Evolutionary conservation across 2,797 vertebrate species (phyloP).

Genomic region (Aselliscus stoliczkanus): DNA sequence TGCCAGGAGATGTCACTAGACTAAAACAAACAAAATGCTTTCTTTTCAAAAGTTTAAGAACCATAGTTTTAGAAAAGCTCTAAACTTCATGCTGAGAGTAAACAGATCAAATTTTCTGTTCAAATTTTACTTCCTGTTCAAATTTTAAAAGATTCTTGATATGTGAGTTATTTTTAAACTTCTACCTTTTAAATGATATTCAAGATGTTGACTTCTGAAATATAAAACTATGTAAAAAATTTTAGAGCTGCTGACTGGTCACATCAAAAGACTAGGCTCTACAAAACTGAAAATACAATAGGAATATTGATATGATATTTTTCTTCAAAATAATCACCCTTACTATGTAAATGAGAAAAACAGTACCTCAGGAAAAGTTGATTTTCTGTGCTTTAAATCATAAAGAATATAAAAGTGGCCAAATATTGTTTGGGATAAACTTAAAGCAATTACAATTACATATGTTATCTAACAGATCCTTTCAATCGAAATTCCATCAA

Average conservation of each 20-base stretch:
- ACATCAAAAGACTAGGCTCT: slow-evolving; percentile 9
- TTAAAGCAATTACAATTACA: slow-evolving; percentile 10
- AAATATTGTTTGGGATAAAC: not conserved
- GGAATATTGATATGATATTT: not conserved
- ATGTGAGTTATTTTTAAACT: slow-evolving; percentile 20
- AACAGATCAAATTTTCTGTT: not conserved
- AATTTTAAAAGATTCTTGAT: slow-evolving; percentile 33
- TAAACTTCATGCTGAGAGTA: not conserved
- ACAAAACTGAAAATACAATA: not conserved
- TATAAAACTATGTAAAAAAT: not conserved
- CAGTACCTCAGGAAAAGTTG: not conserved
- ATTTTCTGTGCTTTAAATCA: slow-evolving; percentile 45
- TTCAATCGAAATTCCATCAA: slow-evolving; percentile 39
- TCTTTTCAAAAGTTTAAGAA: not conserved
- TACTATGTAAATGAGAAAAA: slow-evolving; percentile 34
- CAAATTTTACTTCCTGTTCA: not conserved
- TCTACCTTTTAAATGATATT: slow-evolving; percentile 23
- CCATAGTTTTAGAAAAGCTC: not conserved
- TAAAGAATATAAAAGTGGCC: slow-evolving; percentile 19
- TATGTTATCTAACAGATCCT: not conserved
- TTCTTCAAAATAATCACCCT: slow-evolving; percentile 52
- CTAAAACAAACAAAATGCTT: not conserved
- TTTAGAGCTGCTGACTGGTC: not conserved
- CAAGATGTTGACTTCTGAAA: slow-evolving; percentile 5
- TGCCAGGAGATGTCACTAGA: not conserved